Base-by-base conservation (phyloP, 1,140 invertebrate species). In the Macrobrachium nipponense region DNA sequence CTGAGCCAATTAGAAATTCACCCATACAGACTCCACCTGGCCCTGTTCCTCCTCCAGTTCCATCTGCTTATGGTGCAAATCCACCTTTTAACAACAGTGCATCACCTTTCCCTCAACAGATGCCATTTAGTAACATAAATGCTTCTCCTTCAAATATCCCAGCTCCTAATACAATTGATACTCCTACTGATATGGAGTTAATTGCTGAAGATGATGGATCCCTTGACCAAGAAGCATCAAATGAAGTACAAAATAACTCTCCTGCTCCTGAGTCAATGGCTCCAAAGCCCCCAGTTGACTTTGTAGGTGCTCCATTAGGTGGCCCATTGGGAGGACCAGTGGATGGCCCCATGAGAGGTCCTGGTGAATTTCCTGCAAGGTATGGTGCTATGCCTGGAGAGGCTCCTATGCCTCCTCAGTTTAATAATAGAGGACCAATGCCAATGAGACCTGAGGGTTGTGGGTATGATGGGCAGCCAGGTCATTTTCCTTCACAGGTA, bases 21-120 rank as follows among this genome's bases (percentile, higher is more conserved):
- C 79, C 86, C 36, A 78, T 87, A 20, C 80, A 87, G 20, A 82
- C 80, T 27, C 80, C 81, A n/a, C 80, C 80, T 18, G 60, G 60
- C 27, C 72, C 70, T 76, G 66, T 76, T 8, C 68, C 10, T 12
- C 80, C 80, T 36, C 36, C 80, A 44, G 78, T 51, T 27, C 79
- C 18, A 44, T n/a, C 80, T 14, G 44, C 64, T 23, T 27, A 66
- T 18, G 64, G 14, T 64, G 8, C 36, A 64, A 43, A 44, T 64
- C 59, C 12, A 15, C 20, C 18, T 18, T 80, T 64, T 36, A 68
- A 51, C 17, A 43, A 51, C 17, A 43, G 51, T 6, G 51, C 3
- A 51, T 51, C 51, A 51, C 51, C 51, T 51, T 51, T 51, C 51
- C 51, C 51, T 10, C 51, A 51, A 51, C 51, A 51, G 51, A 10